Conservation (phyloP, 2,797 vertebrate species). For the Psittacula echo region DNA sequence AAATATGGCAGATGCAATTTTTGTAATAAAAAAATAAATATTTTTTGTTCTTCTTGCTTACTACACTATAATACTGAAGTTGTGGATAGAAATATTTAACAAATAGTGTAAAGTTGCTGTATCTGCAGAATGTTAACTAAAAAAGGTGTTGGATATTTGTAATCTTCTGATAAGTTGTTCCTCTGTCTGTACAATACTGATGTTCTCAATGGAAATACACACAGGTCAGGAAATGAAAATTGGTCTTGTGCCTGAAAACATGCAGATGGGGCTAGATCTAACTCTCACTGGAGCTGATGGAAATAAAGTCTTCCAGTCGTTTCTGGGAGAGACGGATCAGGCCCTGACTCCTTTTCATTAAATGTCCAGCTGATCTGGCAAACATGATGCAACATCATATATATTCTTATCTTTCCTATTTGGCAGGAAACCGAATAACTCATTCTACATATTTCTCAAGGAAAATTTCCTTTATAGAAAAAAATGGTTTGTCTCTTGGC, state of each 20-base stretch:
- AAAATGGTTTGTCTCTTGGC: background rate
- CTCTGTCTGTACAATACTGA: background rate
- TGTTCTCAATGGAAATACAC: background rate
- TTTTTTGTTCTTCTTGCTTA: background rate
- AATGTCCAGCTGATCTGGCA: constrained; percentile 50
- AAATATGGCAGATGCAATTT: background rate
- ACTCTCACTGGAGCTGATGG: background rate
- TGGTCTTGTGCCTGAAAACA: constrained; percentile 46
- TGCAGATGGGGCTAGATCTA: background rate
- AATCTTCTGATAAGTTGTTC: background rate
- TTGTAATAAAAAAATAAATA: background rate
- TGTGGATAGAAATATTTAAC: background rate
- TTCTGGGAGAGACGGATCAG: background rate
- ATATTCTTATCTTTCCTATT: constrained; percentile 35
- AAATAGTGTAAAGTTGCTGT: background rate
- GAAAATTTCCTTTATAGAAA: background rate
- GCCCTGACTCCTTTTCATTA: constrained; percentile 20
- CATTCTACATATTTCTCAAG: constrained; percentile 28
- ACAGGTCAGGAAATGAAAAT: constrained; percentile 54
- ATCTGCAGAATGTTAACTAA: background rate
- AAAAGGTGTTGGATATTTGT: background rate
- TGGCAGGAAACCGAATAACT: background rate
- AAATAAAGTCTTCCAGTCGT: background rate
- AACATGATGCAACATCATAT: background rate
- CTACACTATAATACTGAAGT: background rate